These are phyloP conservation scores for Hyposoter didymator DNA, from an alignment of 2,888 invertebrate species.

Conservation along the genomic window DNA sequence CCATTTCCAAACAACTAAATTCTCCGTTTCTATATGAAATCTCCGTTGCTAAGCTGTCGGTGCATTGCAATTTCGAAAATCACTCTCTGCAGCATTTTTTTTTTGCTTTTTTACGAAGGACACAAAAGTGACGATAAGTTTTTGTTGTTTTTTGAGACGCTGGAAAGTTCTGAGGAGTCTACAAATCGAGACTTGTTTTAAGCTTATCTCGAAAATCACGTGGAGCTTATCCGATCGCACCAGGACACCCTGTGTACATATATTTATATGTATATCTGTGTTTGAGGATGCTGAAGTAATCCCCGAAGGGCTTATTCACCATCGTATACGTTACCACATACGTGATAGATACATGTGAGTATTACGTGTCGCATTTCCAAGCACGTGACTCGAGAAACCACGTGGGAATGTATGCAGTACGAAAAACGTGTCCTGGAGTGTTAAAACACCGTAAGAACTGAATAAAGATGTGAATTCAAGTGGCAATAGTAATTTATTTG, in stretches of 20 bases:
- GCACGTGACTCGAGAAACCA: slow-evolving; percentile 40
- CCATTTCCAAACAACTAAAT: neutral
- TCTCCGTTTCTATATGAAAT: too few species aligned
- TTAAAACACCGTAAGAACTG: neutral
- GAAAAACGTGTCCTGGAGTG: slow-evolving; percentile 23
- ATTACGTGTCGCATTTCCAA: slow-evolving; percentile 31
- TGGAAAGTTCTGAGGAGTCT: neutral
- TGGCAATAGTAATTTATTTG: neutral
- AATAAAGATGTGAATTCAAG: slow-evolving; percentile 2
- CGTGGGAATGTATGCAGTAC: slow-evolving; percentile 30
- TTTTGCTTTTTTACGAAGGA: too few species aligned
- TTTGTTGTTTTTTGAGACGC: neutral
- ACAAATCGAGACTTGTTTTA: neutral
- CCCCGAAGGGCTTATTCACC: slow-evolving; percentile 35
- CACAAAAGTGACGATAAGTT: neutral
- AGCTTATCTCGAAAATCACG: slow-evolving; percentile 3
- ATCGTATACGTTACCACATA: slow-evolving; percentile 4
- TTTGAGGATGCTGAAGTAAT: slow-evolving; percentile 32
- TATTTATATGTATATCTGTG: slow-evolving; percentile 10
- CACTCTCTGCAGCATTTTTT: neutral
- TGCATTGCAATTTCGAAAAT: neutral
- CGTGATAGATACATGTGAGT: slow-evolving; percentile 23
- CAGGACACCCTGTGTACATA: neutral
- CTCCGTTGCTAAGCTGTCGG: neutral
- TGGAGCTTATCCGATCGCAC: neutral